phyloP scores from a whole-genome alignment of 2,113 vertebrate genomes.

The Echinops telfairi region DNA sequence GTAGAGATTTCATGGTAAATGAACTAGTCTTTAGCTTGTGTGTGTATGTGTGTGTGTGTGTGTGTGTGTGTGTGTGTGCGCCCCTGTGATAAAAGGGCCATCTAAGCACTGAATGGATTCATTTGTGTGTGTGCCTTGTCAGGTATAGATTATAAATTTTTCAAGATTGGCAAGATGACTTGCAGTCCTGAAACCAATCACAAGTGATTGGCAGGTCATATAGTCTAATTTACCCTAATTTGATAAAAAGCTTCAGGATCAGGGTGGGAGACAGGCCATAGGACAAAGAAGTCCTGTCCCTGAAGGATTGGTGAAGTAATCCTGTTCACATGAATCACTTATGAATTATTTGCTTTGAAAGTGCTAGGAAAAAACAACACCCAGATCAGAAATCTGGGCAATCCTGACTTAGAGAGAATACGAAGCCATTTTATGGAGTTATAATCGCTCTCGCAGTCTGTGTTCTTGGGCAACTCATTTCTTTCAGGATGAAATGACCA shows the following conservation, averaged over 20 bases:
- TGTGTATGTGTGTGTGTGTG: no score
- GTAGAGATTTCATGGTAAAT: neutral
- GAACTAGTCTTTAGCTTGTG: neutral
- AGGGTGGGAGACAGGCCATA: neutral
- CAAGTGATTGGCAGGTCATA: neutral
- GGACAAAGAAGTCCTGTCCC: neutral
- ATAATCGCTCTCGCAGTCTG: neutral
- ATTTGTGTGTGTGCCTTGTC: neutral
- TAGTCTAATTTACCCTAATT: neutral
- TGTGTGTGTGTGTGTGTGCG: neutral
- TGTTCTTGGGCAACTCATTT: neutral
- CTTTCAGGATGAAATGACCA: neutral
- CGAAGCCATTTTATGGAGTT: neutral
- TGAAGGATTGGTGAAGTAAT: neutral
- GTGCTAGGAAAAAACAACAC: neutral
- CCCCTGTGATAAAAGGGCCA: neutral
- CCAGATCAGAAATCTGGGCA: neutral
- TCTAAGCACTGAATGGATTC: neutral
- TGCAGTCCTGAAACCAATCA: neutral
- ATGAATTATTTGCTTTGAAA: slow-evolving; percentile 31
- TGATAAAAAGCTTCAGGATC: neutral
- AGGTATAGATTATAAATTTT: slow-evolving; percentile 16
- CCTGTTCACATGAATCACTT: neutral
- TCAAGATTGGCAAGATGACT: slow-evolving; percentile 5
- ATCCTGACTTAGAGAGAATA: neutral